Conservation (phyloP, 2,888 invertebrate species). For the Drosophila subquinaria region DNA sequence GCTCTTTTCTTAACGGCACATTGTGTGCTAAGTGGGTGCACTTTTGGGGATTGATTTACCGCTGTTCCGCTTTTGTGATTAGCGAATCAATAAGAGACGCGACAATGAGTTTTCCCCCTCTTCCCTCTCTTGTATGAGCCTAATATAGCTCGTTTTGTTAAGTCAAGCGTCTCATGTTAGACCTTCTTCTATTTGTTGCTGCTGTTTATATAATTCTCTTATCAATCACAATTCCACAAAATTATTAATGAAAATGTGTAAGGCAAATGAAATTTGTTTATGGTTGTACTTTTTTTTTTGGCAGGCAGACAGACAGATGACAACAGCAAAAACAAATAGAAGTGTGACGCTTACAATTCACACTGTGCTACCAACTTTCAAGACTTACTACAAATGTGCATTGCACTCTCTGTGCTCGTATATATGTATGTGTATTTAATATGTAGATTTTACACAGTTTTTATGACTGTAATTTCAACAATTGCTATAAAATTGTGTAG, state of each 20-base stretch:
- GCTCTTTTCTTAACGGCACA: constrained; percentile 14
- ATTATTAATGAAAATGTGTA: constrained; percentile 37
- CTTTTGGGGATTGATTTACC: constrained; percentile 9
- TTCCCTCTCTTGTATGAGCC: no score
- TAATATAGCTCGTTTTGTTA: neutral
- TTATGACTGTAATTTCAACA: constrained; percentile 23
- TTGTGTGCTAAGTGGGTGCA: constrained; percentile 19
- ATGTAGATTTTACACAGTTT: neutral
- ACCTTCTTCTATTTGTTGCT: neutral
- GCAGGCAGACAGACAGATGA: constrained; percentile 47
- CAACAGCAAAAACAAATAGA: constrained; percentile 55
- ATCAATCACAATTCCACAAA: constrained; percentile 35
- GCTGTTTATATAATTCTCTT: constrained; percentile 39
- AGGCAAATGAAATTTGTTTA: constrained; percentile 17
- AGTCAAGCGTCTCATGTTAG: constrained; percentile 28
- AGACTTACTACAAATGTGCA: constrained; percentile 4
- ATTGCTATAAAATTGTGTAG: constrained; percentile 17
- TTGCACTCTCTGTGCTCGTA: neutral
- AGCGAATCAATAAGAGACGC: constrained; percentile 33
- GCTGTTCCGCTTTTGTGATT: constrained; percentile 2
- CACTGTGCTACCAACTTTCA: constrained; percentile 38
- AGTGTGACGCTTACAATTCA: constrained; percentile 43
- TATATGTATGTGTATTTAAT: neutral
- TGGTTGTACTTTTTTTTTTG: constrained; percentile 35
- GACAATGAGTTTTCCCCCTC: neutral